Conservation (phyloP, 1,140 invertebrate species). For the Papilio glaucus region DNA sequence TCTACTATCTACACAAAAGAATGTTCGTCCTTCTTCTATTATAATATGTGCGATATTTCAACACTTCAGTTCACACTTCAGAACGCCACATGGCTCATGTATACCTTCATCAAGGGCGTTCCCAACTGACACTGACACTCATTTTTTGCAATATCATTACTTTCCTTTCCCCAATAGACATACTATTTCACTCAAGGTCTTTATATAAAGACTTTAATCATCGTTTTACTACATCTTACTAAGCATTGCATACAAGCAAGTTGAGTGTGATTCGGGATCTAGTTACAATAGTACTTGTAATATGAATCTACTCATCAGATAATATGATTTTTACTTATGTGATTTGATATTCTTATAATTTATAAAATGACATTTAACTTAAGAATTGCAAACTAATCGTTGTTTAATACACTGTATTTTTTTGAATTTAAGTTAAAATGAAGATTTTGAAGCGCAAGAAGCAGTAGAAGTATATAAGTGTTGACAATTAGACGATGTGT, state of each 20-base stretch:
- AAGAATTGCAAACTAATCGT: background rate
- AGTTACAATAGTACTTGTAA: conserved; percentile 8
- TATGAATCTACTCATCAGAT: background rate
- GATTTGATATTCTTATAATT: background rate
- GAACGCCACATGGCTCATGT: background rate
- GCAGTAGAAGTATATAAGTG: background rate
- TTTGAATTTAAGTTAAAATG: background rate
- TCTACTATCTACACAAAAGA: background rate
- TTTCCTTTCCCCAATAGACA: conserved; percentile 2
- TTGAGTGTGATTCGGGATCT: background rate
- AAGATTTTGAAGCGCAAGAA: background rate
- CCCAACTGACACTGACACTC: conserved; percentile 9
- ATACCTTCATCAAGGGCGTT: conserved; percentile 7
- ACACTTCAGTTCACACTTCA: background rate
- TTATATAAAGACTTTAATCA: background rate
- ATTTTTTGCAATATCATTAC: conserved; percentile 2
- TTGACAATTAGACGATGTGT: background rate
- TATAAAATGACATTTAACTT: too few species aligned
- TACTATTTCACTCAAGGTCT: background rate
- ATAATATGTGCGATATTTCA: background rate
- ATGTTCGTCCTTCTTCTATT: background rate
- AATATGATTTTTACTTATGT: background rate
- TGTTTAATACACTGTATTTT: background rate
- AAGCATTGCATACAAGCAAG: background rate
- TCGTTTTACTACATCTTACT: too few species aligned